These are phyloP conservation scores for Hermetia illucens DNA, from an alignment of 1,140 invertebrate species.

Conservation along the genomic window DNA sequence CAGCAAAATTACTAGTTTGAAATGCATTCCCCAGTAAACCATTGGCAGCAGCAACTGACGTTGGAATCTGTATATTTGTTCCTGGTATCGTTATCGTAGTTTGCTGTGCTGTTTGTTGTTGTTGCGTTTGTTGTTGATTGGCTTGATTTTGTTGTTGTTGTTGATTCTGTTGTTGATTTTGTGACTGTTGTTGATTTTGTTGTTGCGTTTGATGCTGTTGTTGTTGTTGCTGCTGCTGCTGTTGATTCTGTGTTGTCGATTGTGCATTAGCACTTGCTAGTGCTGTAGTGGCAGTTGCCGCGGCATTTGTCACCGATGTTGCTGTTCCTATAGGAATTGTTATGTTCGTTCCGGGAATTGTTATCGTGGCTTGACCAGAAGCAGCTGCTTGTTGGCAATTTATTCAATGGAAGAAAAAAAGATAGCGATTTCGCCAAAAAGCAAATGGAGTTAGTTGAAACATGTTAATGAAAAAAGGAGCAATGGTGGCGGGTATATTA, in stretches of 20 bases:
- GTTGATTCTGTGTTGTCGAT: constrained; percentile 6
- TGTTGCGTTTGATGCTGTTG: constrained; percentile 6
- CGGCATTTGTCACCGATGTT: constrained; percentile 6
- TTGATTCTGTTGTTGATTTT: not conserved
- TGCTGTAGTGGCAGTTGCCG: not conserved
- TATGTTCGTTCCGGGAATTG: constrained; percentile 41
- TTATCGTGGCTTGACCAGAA: constrained; percentile 37
- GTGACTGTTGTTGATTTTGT: constrained; percentile 4
- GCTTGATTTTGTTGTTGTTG: constrained; percentile 3
- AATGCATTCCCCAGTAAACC: constrained; percentile 16
- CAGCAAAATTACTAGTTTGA: no score
- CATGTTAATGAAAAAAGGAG: not conserved
- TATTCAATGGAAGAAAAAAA: not conserved
- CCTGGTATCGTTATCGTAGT: constrained; percentile 39
- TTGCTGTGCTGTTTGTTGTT: constrained; percentile 16
- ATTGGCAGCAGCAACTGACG: constrained; percentile 24
- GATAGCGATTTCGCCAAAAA: constrained; percentile 2
- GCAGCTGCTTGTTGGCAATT: constrained; percentile 7
- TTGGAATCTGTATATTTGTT: constrained; percentile 42
- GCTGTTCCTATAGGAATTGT: constrained; percentile 36
- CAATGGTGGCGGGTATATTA: no score
- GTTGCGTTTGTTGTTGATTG: constrained; percentile 2
- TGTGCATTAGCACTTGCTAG: not conserved
- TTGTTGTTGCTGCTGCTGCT: constrained; percentile 15
- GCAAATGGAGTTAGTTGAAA: not conserved